These are phyloP conservation scores for Cygnus buccinator DNA, from an alignment of 2,113 vertebrate species.

Conservation along the genomic window DNA sequence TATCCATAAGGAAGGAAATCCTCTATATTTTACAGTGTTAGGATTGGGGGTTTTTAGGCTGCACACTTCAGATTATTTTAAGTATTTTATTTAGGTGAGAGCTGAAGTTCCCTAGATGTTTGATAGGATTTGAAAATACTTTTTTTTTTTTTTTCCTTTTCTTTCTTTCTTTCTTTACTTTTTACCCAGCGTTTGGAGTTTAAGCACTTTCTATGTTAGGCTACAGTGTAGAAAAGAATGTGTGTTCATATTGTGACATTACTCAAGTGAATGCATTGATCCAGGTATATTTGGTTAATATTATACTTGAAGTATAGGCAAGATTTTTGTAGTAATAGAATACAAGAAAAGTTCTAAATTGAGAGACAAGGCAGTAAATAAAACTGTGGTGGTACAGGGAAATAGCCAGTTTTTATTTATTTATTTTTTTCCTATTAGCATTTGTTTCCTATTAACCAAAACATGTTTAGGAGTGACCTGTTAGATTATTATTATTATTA, in stretches of 20 bases:
- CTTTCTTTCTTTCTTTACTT: too few species aligned
- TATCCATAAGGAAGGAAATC: neutral
- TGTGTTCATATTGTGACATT: neutral
- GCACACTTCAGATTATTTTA: neutral
- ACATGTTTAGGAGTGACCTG: neutral
- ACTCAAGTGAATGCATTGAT: neutral
- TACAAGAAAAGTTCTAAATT: neutral
- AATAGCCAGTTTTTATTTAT: neutral
- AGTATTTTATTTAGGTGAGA: slow-evolving; percentile 10
- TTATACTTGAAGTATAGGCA: neutral
- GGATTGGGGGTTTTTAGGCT: neutral
- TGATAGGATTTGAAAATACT: neutral
- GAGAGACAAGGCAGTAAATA: neutral
- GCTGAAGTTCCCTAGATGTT: neutral
- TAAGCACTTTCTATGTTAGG: neutral
- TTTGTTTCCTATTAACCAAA: neutral
- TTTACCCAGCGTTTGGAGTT: slow-evolving; percentile 4
- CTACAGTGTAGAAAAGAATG: neutral
- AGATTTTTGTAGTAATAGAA: neutral
- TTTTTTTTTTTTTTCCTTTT: too few species aligned
- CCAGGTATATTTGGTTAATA: neutral
- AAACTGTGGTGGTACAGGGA: neutral
- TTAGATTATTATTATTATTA: neutral
- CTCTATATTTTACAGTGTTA: neutral
- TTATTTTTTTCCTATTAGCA: neutral